phyloP scores from a whole-genome alignment of 2,113 vertebrate species.

The Strix uralensis region DNA sequence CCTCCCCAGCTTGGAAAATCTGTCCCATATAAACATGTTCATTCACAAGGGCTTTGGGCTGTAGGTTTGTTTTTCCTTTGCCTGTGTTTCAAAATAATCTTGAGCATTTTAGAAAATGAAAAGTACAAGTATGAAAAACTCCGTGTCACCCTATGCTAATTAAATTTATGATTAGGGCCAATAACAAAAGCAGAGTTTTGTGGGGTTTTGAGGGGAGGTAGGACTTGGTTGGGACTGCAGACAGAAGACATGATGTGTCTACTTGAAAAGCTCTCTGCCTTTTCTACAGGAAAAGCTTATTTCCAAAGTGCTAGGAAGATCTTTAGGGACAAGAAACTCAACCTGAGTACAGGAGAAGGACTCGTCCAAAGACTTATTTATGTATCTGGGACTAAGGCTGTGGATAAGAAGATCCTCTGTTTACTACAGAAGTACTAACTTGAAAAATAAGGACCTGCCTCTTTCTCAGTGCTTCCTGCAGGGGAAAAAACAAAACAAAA shows the following conservation, averaged over 20 bases:
- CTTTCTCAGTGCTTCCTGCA: not conserved
- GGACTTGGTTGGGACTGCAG: not conserved
- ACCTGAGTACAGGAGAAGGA: not conserved
- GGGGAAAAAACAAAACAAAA: not conserved
- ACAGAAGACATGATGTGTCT: not conserved
- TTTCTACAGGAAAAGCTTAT: not conserved
- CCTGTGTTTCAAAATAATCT: not conserved
- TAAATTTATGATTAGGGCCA: not conserved
- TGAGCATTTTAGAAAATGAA: not conserved
- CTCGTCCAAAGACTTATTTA: not conserved
- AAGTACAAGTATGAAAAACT: not conserved
- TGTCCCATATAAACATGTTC: not conserved
- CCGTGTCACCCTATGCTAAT: not conserved
- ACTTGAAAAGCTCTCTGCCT: not conserved
- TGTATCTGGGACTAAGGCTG: not conserved
- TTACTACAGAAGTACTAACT: not conserved
- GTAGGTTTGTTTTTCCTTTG: not conserved
- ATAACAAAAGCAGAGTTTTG: not conserved
- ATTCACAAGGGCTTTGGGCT: not conserved
- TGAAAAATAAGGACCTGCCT: not conserved
- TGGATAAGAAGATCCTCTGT: not conserved
- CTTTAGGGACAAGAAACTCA: not conserved
- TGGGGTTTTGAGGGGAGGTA: not conserved
- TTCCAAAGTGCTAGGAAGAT: not conserved
- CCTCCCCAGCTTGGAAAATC: not conserved